Percentiles rank a stretch among this genome's conserved stretches.
These are phyloP conservation scores for Caenorhabditis doughertyi DNA, from an alignment of 2,888 invertebrate species.

Conservation along the genomic window DNA sequence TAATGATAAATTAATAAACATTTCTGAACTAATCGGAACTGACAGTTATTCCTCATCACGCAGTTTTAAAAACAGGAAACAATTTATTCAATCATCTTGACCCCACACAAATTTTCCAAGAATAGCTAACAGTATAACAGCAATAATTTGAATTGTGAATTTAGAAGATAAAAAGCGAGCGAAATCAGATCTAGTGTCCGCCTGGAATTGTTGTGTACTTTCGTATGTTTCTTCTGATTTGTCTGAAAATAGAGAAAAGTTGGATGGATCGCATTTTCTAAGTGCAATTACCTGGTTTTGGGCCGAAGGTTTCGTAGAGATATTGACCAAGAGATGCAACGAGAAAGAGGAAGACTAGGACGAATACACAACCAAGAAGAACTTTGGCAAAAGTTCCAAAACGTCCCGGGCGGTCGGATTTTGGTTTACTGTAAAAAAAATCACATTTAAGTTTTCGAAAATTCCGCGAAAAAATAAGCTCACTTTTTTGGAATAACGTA, in stretches of 20 bases:
- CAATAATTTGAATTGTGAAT: background rate
- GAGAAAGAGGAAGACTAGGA: background rate
- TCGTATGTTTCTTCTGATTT: background rate
- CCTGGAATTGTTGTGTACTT: background rate
- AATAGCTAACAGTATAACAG: conserved; percentile 1
- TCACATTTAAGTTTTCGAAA: background rate
- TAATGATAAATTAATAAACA: too few species aligned
- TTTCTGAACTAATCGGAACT: too few species aligned
- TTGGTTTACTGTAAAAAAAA: background rate
- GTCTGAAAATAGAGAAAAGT: background rate
- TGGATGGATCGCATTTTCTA: background rate
- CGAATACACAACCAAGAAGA: background rate
- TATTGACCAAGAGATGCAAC: background rate
- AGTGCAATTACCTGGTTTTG: conserved; percentile 7
- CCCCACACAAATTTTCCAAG: background rate
- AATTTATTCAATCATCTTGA: background rate
- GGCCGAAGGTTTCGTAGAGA: conserved; percentile 12
- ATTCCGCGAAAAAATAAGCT: background rate
- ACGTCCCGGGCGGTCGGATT: background rate
- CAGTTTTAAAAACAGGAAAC: background rate
- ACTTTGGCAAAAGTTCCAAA: conserved; percentile 13
- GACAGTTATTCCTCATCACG: too few species aligned
- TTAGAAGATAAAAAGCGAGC: background rate
- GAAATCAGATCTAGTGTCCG: background rate
- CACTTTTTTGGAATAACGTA: conserved; percentile 16